Conservation (phyloP, 1,140 invertebrate species). For the Philotrypesis tridentata region DNA sequence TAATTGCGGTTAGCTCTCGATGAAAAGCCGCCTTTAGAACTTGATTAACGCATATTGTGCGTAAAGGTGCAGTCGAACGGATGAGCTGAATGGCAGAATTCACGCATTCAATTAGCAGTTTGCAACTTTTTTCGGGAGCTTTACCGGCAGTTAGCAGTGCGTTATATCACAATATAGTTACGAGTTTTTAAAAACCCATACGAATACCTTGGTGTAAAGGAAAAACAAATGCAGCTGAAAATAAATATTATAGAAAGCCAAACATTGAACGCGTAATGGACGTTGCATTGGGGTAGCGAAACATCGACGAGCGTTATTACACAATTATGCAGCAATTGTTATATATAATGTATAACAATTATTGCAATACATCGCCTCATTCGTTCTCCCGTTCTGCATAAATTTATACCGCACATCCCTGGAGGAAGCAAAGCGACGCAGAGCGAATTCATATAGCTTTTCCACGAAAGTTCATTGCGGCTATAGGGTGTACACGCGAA, state of each 20-base stretch:
- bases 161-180: too few relatives aligned
- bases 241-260: not conserved
- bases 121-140: too few relatives aligned
- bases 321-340: not conserved
- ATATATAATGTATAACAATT: constrained; percentile 4
- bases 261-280: not conserved
- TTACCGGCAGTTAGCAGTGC: too few relatives aligned
- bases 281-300: not conserved
- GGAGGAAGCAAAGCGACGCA: not conserved
- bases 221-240: not conserved
- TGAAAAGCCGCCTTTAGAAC: too few relatives aligned
- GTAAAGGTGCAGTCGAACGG: too few relatives aligned
- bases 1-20: too few relatives aligned
- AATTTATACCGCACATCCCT: constrained; percentile 9
- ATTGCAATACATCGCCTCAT: not conserved
- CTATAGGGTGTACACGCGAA: not conserved
- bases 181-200: too few relatives aligned
- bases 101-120: too few relatives aligned
- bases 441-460: not conserved
- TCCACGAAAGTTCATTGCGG: not conserved
- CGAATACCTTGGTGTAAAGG: too few relatives aligned
- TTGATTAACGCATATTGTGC: too few relatives aligned
- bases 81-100: too few relatives aligned
- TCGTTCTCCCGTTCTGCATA: constrained; percentile 1
- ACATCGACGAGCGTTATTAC: not conserved